These are phyloP conservation scores for Hylyphantes graminicola DNA, from an alignment of 1,140 invertebrate species.

Conservation along the genomic window DNA sequence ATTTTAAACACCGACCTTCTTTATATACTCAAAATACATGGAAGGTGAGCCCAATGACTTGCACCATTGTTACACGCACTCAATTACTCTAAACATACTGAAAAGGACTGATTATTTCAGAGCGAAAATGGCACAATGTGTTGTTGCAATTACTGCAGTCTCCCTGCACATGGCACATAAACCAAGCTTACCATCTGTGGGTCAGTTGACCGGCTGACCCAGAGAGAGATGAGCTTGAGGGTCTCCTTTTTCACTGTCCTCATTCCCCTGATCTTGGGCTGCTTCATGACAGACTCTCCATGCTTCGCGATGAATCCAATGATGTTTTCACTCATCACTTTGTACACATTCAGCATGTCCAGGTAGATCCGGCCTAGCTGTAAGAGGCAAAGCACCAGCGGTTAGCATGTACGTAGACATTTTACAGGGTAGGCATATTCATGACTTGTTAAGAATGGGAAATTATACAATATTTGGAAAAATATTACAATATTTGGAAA, in stretches of 20 bases:
- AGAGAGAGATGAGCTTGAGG: slow-evolving; percentile 96
- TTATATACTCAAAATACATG: too few species aligned
- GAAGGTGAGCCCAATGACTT: too few species aligned
- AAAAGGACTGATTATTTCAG: too few species aligned
- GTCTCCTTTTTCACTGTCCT: slow-evolving; percentile 99
- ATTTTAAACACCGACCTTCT: too few species aligned
- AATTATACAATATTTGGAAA: too few species aligned
- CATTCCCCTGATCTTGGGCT: slow-evolving; percentile 98
- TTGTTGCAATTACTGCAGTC: background rate
- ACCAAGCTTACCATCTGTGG: slow-evolving; percentile 75
- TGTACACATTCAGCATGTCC: slow-evolving; percentile 99
- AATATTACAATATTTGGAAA: too few species aligned
- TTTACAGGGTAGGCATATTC: too few species aligned
- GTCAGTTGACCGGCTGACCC: slow-evolving; percentile 93
- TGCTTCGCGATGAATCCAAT: slow-evolving; percentile 94
- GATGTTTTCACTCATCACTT: slow-evolving; percentile 99
- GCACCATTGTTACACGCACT: too few species aligned
- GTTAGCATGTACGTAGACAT: too few species aligned
- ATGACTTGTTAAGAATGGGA: too few species aligned
- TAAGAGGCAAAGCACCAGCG: slow-evolving; percentile 60
- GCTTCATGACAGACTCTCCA: slow-evolving; percentile 95
- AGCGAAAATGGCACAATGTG: background rate
- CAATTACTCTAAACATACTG: background rate
- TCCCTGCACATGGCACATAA: slow-evolving; percentile 10
- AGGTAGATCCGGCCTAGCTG: slow-evolving; percentile 94